Evolutionary conservation across 2,888 invertebrate genomes (phyloP).

Genomic region (Drosophila austrosaltans): DNA sequence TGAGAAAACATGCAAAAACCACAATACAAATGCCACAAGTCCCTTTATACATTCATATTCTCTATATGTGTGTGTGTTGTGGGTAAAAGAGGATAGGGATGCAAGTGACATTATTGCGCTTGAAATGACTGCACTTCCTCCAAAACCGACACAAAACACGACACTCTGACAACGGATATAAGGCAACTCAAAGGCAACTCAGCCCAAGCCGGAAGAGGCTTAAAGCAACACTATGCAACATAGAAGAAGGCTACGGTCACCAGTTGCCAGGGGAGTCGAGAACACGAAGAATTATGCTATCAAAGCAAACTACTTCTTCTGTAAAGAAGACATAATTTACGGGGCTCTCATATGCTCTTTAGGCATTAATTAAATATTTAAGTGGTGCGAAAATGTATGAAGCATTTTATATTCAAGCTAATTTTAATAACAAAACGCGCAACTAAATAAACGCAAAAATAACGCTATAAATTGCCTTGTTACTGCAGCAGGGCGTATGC

Average conservation of each 20-base stretch:
- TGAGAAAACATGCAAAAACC: slow-evolving; percentile 48
- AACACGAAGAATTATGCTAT: slow-evolving; percentile 4
- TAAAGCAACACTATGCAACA: slow-evolving; percentile 2
- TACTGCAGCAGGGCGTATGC: neutral
- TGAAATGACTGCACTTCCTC: slow-evolving; percentile 50
- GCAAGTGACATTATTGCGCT: slow-evolving; percentile 67
- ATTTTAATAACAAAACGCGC: slow-evolving; percentile 57
- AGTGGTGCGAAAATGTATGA: slow-evolving; percentile 22
- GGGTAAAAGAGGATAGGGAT: neutral
- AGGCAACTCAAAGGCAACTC: slow-evolving; percentile 6
- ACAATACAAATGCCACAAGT: slow-evolving; percentile 11
- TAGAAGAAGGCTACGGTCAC: neutral
- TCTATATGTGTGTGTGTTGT: neutral
- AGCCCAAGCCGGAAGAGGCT: slow-evolving; percentile 3
- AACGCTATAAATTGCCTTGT: slow-evolving; percentile 1
- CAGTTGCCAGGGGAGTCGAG: neutral
- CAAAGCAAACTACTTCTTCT: slow-evolving; percentile 3
- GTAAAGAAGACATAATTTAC: slow-evolving; percentile 5
- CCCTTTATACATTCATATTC: neutral
- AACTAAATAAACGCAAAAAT: neutral
- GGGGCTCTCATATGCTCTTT: neutral
- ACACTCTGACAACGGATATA: slow-evolving; percentile 38
- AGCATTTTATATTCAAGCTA: slow-evolving; percentile 66
- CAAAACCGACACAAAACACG: slow-evolving; percentile 31
- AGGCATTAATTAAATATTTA: slow-evolving; percentile 66